Evolutionary conservation across 2,113 vertebrate genomes (phyloP).

Genomic region (Solenodon paradoxus): DNA sequence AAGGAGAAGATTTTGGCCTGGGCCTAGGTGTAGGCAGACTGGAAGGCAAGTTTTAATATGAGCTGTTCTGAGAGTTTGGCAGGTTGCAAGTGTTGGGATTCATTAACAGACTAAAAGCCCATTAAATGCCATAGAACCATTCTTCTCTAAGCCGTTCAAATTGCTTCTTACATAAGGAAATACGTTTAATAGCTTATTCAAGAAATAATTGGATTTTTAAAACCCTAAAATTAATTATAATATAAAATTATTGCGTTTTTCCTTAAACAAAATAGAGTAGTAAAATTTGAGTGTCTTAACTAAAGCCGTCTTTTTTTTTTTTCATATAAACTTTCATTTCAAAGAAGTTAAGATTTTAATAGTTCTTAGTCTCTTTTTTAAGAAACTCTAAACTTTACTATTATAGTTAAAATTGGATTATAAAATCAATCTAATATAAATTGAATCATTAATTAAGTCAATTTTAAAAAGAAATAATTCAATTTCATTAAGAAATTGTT

Average conservation of each 20-base stretch:
- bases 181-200: constrained; percentile 70
- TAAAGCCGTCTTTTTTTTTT: constrained; percentile 59
- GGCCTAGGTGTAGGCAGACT: not conserved
- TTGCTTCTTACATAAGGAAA: constrained; percentile 63
- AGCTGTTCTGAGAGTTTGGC: not conserved
- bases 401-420: constrained; percentile 75
- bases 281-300: constrained; percentile 72
- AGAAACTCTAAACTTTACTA: constrained; percentile 75
- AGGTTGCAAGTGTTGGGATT: not conserved
- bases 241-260: constrained; percentile 67
- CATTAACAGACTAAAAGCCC: constrained; percentile 53
- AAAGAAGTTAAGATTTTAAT: constrained; percentile 76
- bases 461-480: constrained; percentile 78
- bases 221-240: constrained; percentile 72
- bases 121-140: constrained; percentile 14
- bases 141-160: constrained; percentile 30
- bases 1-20: not conserved
- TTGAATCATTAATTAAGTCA: constrained; percentile 83
- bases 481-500: constrained; percentile 75
- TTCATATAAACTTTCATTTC: constrained; percentile 59
- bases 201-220: constrained; percentile 75
- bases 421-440: constrained; percentile 79
- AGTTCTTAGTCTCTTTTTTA: constrained; percentile 67
- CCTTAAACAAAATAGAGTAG: constrained; percentile 73
- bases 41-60: not conserved